Evolutionary conservation across 1,140 invertebrate species (phyloP), one percentile per base, ranked within the genome.

Genomic region (Teleogryllus occipitalis): DNA sequence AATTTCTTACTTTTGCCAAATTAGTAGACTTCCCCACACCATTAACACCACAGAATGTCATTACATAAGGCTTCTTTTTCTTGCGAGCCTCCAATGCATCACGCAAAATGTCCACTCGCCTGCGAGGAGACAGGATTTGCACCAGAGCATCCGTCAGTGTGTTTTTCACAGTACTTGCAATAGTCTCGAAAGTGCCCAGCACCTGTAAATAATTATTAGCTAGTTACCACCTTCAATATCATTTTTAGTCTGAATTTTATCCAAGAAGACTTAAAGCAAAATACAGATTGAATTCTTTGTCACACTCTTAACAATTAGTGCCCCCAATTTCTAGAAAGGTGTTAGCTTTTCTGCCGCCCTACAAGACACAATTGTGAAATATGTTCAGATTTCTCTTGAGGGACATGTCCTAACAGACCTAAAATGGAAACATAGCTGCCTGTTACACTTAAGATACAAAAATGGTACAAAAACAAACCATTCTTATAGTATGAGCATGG

Each of bases 21-120:
- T 99, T 99, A 5, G 98, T 99, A 0, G 97, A 99, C 85, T 99
- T 99, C 76, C 98, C 98, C 6, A 99, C 98, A 74, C 98, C 98
- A 87, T 99, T 99, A 0, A 99, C 98, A 76, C 98, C 98, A 88
- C 98, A 99, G 85, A 99, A 99, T 0, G 96, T 92, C 88, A 99
- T 96, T 3, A 97, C 93, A 86, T 97, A 99, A 0, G 98, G 98
- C n/a, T 92, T 88, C 0, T 89, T 88, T 81, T 92, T 88, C 77
- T 92, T 90, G 83, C 95, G 93, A 6, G 96, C 94, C 83, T 99
- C 96, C 81, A 97, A 87, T 22, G 97, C 97, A 86, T 99, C 98
- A 80, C 98, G 90, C 14, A 99, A 88, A 84, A 99, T 98, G 87
- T 99, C 97, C 65, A 99, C 93, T 77, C 97, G 93, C 0, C 97